A percentile compares a stretch with the other conserved stretches of the same genome.
These are phyloP conservation scores for Anthopleura sola DNA, from an alignment of 64 coral and sea anemone species.

Conservation along the genomic window DNA sequence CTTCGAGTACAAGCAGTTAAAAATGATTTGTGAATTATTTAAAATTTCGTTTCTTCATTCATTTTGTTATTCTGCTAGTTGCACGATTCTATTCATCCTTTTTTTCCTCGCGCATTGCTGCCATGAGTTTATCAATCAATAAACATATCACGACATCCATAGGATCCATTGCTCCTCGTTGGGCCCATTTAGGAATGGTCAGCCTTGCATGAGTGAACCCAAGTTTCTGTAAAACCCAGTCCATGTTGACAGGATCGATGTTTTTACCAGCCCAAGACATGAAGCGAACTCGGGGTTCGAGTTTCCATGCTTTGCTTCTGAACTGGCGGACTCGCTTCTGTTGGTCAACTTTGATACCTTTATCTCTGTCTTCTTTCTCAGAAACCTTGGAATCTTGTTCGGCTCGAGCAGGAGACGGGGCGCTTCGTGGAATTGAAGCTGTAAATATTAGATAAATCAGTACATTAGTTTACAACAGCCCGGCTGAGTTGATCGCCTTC, in stretches of 20 bases:
- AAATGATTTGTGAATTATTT: not conserved
- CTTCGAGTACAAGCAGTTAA: not conserved
- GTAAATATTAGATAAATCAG: not conserved
- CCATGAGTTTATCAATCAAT: conserved; percentile 81
- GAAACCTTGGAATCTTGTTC: conserved; percentile 40
- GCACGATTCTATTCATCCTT: not conserved
- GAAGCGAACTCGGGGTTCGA: conserved; percentile 90
- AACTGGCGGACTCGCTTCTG: conserved; percentile 90
- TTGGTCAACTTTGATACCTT: conserved; percentile 53
- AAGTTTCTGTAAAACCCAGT: conserved; percentile 95
- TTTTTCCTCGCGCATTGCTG: conserved; percentile 70
- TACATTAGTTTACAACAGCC: too few relatives aligned
- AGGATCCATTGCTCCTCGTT: conserved; percentile 97
- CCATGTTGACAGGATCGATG: conserved; percentile 96
- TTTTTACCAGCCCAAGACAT: conserved; percentile 94
- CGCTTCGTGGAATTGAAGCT: conserved; percentile 77
- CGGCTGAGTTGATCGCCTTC: too few relatives aligned
- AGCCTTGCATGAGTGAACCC: conserved; percentile 88
- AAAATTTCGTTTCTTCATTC: not conserved
- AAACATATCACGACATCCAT: conserved; percentile 91
- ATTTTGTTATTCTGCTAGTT: not conserved
- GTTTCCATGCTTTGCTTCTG: conserved; percentile 93
- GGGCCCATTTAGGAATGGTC: conserved; percentile 97
- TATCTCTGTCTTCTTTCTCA: conserved; percentile 75
- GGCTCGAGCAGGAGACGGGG: conserved; percentile 35